phyloP scores from a whole-genome alignment of 2,797 vertebrate species.

The Enteromius afrohamiltoni region DNA sequence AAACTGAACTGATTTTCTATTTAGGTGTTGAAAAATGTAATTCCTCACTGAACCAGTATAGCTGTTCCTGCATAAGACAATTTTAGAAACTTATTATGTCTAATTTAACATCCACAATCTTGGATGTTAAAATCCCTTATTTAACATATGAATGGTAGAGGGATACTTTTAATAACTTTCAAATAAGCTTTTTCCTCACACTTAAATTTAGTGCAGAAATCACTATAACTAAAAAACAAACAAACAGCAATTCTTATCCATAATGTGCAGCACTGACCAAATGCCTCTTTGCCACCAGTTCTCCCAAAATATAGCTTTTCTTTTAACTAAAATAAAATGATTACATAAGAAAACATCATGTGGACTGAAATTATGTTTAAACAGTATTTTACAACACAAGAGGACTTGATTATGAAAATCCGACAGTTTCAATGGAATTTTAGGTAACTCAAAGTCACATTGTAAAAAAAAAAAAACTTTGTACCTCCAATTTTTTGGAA shows the following conservation, averaged over 20 bases:
- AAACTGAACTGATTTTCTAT: too few relatives aligned
- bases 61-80: too few relatives aligned
- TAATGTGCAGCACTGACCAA: neutral
- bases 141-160: neutral
- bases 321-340: neutral
- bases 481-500: neutral
- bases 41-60: too few relatives aligned
- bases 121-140: neutral
- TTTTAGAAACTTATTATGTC: neutral
- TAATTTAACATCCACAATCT: neutral
- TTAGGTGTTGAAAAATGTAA: too few relatives aligned
- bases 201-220: neutral
- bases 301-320: neutral
- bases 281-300: neutral
- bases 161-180: neutral
- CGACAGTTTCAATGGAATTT: neutral
- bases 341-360: too few relatives aligned
- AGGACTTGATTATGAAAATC: too few relatives aligned
- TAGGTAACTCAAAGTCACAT: constrained; percentile 27
- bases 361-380: too few relatives aligned
- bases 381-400: too few relatives aligned
- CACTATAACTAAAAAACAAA: neutral
- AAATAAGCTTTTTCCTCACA: neutral
- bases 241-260: neutral
- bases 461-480: constrained; percentile 4